phyloP scores from a whole-genome alignment of 2,888 invertebrate genomes.

The Ellobium chinense region DNA sequence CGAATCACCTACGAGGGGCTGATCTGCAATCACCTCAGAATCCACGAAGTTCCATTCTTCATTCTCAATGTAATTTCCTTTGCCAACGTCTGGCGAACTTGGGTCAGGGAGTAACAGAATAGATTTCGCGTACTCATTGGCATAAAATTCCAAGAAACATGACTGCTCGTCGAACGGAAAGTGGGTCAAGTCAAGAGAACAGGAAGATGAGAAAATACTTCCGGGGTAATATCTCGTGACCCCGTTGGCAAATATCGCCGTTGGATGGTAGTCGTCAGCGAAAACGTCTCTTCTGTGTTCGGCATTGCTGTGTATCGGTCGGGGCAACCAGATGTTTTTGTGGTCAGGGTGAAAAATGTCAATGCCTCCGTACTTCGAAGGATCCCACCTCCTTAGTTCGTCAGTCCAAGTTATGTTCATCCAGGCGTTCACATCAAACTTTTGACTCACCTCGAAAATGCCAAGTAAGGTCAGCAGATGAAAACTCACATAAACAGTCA shows the following conservation, averaged over 20 bases:
- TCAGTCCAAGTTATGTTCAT: background rate
- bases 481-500: background rate
- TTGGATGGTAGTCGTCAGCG: background rate
- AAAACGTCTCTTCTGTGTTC: background rate
- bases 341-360: background rate
- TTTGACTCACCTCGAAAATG: background rate
- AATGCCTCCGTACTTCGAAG: background rate
- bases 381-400: background rate
- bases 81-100: background rate
- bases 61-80: background rate
- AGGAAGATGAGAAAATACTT: background rate
- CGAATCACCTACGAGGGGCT: background rate
- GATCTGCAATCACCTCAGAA: background rate
- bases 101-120: background rate
- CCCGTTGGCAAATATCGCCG: background rate
- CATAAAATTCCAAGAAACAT: background rate
- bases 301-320: background rate
- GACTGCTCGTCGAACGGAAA: slow-evolving; percentile 37
- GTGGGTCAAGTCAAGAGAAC: slow-evolving; percentile 20
- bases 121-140: background rate
- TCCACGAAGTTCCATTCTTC: slow-evolving; percentile 27
- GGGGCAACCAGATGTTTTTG: background rate
- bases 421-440: background rate
- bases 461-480: background rate
- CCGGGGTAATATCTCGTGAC: slow-evolving; percentile 16